phyloP scores from a whole-genome alignment of 2,113 vertebrate species.

The Pomatorhinus ruficollis region DNA sequence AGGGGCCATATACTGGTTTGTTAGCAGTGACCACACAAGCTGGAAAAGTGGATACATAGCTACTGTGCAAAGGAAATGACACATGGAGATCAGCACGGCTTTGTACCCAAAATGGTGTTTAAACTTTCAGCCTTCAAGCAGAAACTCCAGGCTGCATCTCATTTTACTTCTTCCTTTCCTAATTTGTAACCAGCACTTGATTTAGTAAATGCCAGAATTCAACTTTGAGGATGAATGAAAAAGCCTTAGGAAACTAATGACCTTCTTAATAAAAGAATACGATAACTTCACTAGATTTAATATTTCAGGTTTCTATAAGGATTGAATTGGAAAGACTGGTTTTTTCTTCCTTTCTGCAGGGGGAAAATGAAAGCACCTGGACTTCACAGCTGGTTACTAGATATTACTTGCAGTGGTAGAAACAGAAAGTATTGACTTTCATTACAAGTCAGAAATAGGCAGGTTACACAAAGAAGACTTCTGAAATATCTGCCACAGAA shows the following conservation, averaged over 20 bases:
- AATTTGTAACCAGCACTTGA: conserved; percentile 63
- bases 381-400: not conserved
- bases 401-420: not conserved
- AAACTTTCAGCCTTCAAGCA: conserved; percentile 52
- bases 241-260: conserved; percentile 62
- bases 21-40: not conserved
- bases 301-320: conserved; percentile 52
- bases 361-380: conserved; percentile 31
- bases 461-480: not conserved
- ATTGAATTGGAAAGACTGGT: not conserved
- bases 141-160: conserved; percentile 15
- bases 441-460: not conserved
- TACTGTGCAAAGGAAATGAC: not conserved
- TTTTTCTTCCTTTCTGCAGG: not conserved
- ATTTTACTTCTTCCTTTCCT: conserved; percentile 31
- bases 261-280: conserved; percentile 56
- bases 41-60: not conserved
- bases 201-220: conserved; percentile 69
- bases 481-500: not conserved
- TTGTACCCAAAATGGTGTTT: conserved; percentile 47
- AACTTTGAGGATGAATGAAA: conserved; percentile 44
- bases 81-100: conserved; percentile 18
- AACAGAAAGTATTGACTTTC: conserved; percentile 6
- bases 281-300: conserved; percentile 55
- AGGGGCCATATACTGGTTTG: not conserved